Evolutionary conservation across 2,113 vertebrate genomes (phyloP).

Genomic region (Chloebia gouldiae): DNA sequence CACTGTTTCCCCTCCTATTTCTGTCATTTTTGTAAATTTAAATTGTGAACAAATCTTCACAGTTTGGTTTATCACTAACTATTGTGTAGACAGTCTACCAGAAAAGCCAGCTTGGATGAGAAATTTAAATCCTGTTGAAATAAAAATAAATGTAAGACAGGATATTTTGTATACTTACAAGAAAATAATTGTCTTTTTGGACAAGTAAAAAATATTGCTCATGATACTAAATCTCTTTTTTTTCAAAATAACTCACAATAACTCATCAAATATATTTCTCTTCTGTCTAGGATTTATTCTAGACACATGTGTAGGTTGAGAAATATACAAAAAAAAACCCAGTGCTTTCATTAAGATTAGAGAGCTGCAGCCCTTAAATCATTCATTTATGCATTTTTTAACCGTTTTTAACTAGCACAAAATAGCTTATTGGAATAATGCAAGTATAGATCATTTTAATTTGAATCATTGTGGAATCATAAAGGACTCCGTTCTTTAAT

Average conservation of each 20-base stretch:
- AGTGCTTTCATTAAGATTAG: slow-evolving; percentile 69
- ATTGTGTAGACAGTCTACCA: background rate
- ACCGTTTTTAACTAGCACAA: slow-evolving; percentile 80
- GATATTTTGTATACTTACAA: background rate
- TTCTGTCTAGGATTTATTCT: slow-evolving; percentile 47
- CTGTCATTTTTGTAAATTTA: background rate
- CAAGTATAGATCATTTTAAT: slow-evolving; percentile 81
- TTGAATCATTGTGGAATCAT: slow-evolving; percentile 79
- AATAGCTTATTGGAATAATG: slow-evolving; percentile 73
- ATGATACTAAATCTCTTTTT: background rate
- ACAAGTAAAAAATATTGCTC: background rate
- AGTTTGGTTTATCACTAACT: background rate
- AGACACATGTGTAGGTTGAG: slow-evolving; percentile 34
- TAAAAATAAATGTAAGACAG: background rate
- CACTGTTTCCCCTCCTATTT: background rate
- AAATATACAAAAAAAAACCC: slow-evolving; percentile 36
- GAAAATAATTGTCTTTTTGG: background rate
- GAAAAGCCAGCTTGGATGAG: background rate
- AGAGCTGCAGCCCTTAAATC: slow-evolving; percentile 68
- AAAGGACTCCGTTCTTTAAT: slow-evolving; percentile 76
- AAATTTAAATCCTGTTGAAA: background rate
- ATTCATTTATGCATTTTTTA: slow-evolving; percentile 77
- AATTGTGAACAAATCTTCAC: background rate
- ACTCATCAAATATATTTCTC: background rate
- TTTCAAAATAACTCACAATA: background rate